phyloP scores from a whole-genome alignment of 2,113 vertebrate genomes.

The Triplophysa tibetana region DNA sequence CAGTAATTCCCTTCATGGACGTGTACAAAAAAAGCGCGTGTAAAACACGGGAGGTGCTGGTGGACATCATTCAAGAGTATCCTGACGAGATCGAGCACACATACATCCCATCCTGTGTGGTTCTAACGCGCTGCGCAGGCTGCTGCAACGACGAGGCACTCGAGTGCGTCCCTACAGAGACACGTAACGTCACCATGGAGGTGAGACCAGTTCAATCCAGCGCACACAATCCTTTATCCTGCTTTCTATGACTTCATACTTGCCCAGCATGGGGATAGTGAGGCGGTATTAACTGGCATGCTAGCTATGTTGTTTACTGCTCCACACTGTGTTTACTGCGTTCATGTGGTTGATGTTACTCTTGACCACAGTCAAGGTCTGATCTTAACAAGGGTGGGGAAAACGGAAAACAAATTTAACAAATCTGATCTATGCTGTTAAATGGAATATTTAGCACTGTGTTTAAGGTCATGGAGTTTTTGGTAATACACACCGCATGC shows the following conservation, averaged over 20 bases:
- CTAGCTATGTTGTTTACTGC: constrained; percentile 53
- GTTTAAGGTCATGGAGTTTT: neutral
- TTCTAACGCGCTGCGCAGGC: constrained; percentile 86
- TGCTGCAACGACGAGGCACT: constrained; percentile 88
- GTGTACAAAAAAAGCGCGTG: constrained; percentile 86
- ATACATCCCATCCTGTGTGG: constrained; percentile 89
- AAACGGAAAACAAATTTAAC: neutral
- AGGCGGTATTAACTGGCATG: constrained; percentile 37
- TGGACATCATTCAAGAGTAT: constrained; percentile 91
- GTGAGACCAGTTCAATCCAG: constrained; percentile 64
- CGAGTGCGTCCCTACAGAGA: constrained; percentile 85
- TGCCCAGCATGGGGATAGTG: neutral
- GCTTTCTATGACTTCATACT: constrained; percentile 3
- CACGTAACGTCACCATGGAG: constrained; percentile 87
- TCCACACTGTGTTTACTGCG: constrained; percentile 48
- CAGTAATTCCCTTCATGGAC: constrained; percentile 84
- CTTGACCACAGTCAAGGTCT: neutral
- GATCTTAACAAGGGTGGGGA: neutral
- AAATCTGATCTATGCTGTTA: neutral
- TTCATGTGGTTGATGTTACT: constrained; percentile 31
- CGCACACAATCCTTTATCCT: neutral
- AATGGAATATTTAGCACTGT: neutral
- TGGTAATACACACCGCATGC: neutral
- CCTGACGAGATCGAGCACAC: constrained; percentile 86
- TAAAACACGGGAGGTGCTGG: constrained; percentile 84